Percentiles rank a stretch among this genome's conserved stretches.
Conservation (phyloP, 2,797 vertebrate species). For the Taeniopygia guttata region DNA sequence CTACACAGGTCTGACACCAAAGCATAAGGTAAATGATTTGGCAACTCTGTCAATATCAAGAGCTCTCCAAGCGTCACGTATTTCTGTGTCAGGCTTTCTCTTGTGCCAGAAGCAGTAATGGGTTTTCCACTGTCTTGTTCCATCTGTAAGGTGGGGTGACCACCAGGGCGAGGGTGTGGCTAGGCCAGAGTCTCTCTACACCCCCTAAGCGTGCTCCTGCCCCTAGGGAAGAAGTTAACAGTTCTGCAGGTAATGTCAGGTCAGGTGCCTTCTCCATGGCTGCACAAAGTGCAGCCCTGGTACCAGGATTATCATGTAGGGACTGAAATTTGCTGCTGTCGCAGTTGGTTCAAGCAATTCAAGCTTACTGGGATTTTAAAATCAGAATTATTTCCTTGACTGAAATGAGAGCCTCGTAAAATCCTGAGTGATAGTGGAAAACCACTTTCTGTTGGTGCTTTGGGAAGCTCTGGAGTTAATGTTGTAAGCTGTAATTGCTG, state of each 20-base stretch:
- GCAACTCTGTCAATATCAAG: not conserved
- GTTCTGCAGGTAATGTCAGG: fast-evolving
- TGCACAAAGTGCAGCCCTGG: not conserved
- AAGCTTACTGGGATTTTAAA: not conserved
- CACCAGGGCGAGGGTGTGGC: fast-evolving
- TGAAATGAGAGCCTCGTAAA: not conserved
- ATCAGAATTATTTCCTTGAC: not conserved
- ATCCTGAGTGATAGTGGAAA: not conserved
- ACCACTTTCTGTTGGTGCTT: not conserved
- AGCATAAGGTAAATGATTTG: not conserved
- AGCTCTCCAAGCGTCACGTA: fast-evolving
- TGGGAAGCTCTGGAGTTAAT: not conserved
- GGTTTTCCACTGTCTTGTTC: not conserved
- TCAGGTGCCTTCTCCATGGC: not conserved
- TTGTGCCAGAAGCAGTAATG: fast-evolving
- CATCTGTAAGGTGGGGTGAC: fast-evolving
- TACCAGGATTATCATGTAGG: not conserved
- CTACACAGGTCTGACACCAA: fast-evolving
- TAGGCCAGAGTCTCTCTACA: fast-evolving
- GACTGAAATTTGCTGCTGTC: not conserved
- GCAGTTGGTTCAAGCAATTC: not conserved
- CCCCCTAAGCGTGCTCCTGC: fast-evolving
- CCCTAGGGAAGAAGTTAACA: not conserved
- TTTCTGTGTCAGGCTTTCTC: not conserved
- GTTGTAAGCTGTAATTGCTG: not conserved